phyloP scores from a whole-genome alignment of 2,888 invertebrate genomes.

The Holacanthella duospinosa region DNA sequence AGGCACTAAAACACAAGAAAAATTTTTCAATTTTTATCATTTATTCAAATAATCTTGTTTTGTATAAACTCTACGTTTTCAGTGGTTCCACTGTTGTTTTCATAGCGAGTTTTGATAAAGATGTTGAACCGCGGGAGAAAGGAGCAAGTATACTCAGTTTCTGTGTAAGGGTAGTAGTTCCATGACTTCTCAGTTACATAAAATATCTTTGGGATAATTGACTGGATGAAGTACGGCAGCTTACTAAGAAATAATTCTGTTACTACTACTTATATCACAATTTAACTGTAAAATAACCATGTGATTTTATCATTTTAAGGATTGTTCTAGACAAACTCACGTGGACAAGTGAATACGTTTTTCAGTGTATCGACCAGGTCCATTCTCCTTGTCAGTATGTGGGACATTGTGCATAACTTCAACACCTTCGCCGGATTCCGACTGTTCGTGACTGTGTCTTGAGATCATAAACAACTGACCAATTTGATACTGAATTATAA shows the following conservation, averaged over 20 bases:
- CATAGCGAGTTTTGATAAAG: conserved; percentile 77
- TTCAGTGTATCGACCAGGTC: conserved; percentile 78
- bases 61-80: conserved; percentile 62
- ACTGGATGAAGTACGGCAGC: conserved; percentile 79
- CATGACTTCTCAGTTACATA: conserved; percentile 89
- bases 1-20: conserved; percentile 54
- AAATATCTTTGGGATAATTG: conserved; percentile 76
- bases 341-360: conserved; percentile 81
- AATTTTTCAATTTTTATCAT: conserved; percentile 3
- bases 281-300: background rate
- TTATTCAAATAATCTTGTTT: too few species aligned
- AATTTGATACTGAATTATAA: conserved; percentile 62
- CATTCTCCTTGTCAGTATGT: conserved; percentile 65
- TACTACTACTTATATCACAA: background rate
- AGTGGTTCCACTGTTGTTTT: conserved; percentile 73
- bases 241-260: conserved; percentile 52
- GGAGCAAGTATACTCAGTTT: conserved; percentile 49
- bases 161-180: conserved; percentile 76
- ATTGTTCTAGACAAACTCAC: conserved; percentile 49
- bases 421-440: conserved; percentile 78
- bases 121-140: conserved; percentile 76
- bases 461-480: conserved; percentile 93
- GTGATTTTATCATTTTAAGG: background rate
- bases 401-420: conserved; percentile 77
- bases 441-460: conserved; percentile 82